phyloP scores from a whole-genome alignment of 2,888 invertebrate genomes.

The Nephrotoma guestfalica region DNA sequence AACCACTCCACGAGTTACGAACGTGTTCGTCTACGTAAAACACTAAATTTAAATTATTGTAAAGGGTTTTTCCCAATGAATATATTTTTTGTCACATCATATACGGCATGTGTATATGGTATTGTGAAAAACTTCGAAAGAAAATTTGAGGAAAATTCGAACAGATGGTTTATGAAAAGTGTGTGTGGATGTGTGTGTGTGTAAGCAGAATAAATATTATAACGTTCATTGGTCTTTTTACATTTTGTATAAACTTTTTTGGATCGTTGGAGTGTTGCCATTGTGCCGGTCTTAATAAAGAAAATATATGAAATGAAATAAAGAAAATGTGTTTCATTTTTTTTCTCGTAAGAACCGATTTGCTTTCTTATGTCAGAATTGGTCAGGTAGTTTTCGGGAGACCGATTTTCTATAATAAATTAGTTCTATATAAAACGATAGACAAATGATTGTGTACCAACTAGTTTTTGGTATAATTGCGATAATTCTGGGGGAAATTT shows the following conservation, averaged over 20 bases:
- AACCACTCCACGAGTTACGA: not conserved
- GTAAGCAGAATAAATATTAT: not conserved
- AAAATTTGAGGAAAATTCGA: not conserved
- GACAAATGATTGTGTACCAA: too few species aligned
- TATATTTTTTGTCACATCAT: not conserved
- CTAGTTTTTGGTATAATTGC: too few species aligned
- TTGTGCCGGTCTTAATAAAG: not conserved
- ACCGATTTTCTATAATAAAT: too few species aligned
- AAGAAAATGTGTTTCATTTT: not conserved
- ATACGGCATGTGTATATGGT: not conserved
- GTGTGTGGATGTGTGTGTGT: not conserved
- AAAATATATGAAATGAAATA: not conserved
- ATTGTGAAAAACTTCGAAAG: not conserved
- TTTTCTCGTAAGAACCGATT: not conserved
- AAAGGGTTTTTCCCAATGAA: not conserved
- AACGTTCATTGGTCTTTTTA: not conserved
- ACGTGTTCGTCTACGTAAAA: not conserved
- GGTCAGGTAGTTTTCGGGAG: too few species aligned
- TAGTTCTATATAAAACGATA: too few species aligned
- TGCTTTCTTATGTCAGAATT: not conserved
- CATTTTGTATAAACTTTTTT: not conserved
- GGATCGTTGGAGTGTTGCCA: not conserved
- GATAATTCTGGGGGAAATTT: too few species aligned
- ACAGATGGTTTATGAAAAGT: not conserved
- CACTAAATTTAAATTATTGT: not conserved